Percentiles rank a stretch among this genome's conserved stretches.
These are phyloP conservation scores for Paratilapia polleni DNA, from an alignment of 2,113 vertebrate species.

Conservation along the genomic window DNA sequence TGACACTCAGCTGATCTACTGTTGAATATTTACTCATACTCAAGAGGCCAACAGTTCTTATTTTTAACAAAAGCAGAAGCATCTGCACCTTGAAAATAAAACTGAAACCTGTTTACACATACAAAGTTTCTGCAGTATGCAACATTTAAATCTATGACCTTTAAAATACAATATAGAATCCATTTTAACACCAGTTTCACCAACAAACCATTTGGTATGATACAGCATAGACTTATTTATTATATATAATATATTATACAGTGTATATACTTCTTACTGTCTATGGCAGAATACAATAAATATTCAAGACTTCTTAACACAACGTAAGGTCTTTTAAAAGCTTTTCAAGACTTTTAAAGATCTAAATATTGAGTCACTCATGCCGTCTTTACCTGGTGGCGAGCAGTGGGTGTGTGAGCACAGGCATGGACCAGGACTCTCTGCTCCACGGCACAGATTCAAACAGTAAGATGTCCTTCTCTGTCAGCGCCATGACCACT, in stretches of 20 bases:
- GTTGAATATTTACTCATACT: background rate
- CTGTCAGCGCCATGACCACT: conserved; percentile 90
- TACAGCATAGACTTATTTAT: accelerated
- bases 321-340: accelerated
- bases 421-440: conserved; percentile 90
- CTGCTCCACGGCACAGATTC: conserved; percentile 92
- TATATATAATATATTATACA: background rate
- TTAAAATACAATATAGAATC: too few species aligned
- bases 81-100: background rate
- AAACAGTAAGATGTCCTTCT: conserved; percentile 95
- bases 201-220: background rate
- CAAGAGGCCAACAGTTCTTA: background rate
- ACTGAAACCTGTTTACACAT: background rate
- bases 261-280: background rate
- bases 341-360: background rate
- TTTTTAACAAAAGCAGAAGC: background rate
- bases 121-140: too few species aligned
- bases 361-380: background rate
- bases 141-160: too few species aligned
- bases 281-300: background rate
- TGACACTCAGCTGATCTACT: background rate
- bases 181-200: background rate
- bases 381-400: conserved; percentile 87
- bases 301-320: too few species aligned
- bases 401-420: conserved; percentile 91